Evolutionary conservation across 2,113 vertebrate species (phyloP).

Genomic region (Cercopithecus mona): DNA sequence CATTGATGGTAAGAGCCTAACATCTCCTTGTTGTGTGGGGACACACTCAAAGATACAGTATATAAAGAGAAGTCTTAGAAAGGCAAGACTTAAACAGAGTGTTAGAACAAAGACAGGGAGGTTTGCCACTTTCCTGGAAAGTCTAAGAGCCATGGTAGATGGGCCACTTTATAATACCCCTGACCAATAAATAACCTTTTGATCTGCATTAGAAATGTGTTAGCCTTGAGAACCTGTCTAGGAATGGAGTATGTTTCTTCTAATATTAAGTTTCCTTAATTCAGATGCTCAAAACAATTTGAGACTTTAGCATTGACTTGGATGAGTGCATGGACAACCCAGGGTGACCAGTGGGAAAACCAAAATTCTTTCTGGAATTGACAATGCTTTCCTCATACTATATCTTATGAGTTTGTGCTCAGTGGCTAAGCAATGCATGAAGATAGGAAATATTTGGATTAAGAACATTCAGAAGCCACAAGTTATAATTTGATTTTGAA

Average conservation of each 20-base stretch:
- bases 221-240: background rate
- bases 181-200: background rate
- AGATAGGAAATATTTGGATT: background rate
- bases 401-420: background rate
- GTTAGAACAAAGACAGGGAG: background rate
- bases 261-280: background rate
- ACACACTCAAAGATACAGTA: background rate
- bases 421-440: background rate
- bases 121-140: background rate
- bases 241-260: background rate
- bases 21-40: background rate
- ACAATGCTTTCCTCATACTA: background rate
- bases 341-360: background rate
- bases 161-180: background rate
- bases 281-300: background rate
- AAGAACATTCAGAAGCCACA: background rate
- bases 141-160: background rate
- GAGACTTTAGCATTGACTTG: background rate
- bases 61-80: background rate
- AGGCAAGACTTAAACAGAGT: background rate
- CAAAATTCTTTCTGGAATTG: background rate
- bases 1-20: background rate
- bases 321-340: background rate
- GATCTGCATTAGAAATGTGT: background rate
- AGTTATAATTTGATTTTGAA: background rate